Percentiles rank a stretch among this genome's conserved stretches.
These are phyloP conservation scores for Macrobrachium nipponense DNA, from an alignment of 1,140 invertebrate genomes.

Conservation along the genomic window DNA sequence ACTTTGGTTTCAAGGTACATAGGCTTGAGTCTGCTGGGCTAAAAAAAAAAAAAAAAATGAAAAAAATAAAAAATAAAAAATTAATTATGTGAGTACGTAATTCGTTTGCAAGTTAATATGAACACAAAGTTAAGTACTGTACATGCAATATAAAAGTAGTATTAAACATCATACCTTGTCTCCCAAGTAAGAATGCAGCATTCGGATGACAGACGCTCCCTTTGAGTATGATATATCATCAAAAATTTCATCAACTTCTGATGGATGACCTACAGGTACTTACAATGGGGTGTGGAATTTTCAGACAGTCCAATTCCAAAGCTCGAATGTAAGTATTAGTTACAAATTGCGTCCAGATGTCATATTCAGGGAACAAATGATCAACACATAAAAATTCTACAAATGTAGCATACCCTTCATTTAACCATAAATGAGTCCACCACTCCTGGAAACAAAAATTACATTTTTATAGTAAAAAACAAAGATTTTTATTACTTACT, in stretches of 20 bases:
- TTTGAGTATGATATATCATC: slow-evolving; percentile 96
- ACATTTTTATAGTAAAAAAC: background rate
- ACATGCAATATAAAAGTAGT: no score
- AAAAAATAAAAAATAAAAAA: no score
- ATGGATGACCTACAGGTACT: slow-evolving; percentile 87
- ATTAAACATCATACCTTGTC: slow-evolving; percentile 74
- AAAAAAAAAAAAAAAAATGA: no score
- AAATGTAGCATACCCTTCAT: slow-evolving; percentile 93
- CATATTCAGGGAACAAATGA: slow-evolving; percentile 89
- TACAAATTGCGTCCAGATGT: slow-evolving; percentile 94
- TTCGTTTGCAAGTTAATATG: no score
- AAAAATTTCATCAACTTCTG: slow-evolving; percentile 95
- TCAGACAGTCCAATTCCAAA: slow-evolving; percentile 87
- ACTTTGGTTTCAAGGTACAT: no score
- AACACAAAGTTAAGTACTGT: no score
- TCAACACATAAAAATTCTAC: slow-evolving; percentile 78
- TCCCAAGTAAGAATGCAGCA: slow-evolving; percentile 96
- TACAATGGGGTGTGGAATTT: slow-evolving; percentile 93
- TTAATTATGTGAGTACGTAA: no score
- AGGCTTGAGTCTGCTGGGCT: no score
- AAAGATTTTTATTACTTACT: no score
- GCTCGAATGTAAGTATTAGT: slow-evolving; percentile 77
- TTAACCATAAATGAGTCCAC: slow-evolving; percentile 82
- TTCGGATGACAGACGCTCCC: slow-evolving; percentile 93
- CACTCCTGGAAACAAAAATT: slow-evolving; percentile 68